Evolutionary conservation across 2,888 invertebrate genomes (phyloP).

Genomic region (Epistrophe eligans): DNA sequence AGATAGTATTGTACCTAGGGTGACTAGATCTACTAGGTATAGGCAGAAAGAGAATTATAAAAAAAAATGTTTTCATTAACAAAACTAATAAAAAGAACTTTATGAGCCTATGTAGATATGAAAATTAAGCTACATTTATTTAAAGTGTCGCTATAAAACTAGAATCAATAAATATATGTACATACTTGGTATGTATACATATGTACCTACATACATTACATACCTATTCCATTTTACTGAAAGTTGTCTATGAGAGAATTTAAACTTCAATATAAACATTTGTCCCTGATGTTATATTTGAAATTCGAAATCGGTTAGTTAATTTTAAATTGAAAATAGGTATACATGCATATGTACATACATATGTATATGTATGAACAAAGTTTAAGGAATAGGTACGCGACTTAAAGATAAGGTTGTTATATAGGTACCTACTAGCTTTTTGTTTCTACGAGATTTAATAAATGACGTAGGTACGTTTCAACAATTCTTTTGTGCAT

Average conservation of each 20-base stretch:
- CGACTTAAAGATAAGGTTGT: too few relatives aligned
- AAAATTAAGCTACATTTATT: constrained; percentile 2
- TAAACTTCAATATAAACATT: neutral
- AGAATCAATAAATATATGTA: neutral
- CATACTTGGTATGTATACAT: neutral
- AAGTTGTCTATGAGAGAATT: neutral
- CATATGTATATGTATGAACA: too few relatives aligned
- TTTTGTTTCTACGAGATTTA: too few relatives aligned
- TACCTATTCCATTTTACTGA: neutral
- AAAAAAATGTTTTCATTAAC: constrained; percentile 8
- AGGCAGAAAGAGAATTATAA: constrained; percentile 3
- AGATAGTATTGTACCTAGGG: constrained; percentile 16
- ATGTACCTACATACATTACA: too few relatives aligned
- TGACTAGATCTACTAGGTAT: neutral
- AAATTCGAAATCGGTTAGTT: too few relatives aligned
- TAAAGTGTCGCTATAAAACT: neutral
- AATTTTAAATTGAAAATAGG: too few relatives aligned
- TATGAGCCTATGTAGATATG: neutral
- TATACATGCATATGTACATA: too few relatives aligned
- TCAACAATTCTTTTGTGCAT: too few relatives aligned
- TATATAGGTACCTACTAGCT: too few relatives aligned
- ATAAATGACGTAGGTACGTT: too few relatives aligned
- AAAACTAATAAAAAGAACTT: constrained; percentile 12
- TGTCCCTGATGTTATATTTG: too few relatives aligned
- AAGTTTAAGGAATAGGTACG: too few relatives aligned